These are phyloP conservation scores for Amblyornis subalaris DNA, from an alignment of 2,113 vertebrate species.

Conservation along the genomic window DNA sequence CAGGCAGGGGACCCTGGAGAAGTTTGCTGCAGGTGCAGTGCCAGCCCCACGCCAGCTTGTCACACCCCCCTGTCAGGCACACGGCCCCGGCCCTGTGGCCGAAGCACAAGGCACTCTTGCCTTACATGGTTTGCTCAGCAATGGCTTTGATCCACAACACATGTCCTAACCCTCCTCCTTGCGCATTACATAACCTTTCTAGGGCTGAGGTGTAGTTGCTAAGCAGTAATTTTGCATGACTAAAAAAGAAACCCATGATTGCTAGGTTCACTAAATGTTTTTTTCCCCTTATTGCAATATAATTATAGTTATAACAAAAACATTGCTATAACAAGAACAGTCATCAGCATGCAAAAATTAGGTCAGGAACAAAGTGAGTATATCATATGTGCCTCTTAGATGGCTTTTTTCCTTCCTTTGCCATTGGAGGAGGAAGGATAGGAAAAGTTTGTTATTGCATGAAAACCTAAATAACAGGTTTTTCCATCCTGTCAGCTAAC, in stretches of 20 bases:
- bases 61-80: background rate
- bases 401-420: background rate
- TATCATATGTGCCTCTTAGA: background rate
- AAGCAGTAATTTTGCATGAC: slow-evolving; percentile 14
- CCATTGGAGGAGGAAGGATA: background rate
- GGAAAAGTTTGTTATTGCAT: background rate
- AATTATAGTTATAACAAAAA: slow-evolving; percentile 12
- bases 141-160: background rate
- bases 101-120: background rate
- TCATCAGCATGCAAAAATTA: background rate
- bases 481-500: background rate
- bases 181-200: background rate
- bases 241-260: slow-evolving; percentile 32
- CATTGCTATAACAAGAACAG: background rate
- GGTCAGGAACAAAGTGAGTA: background rate
- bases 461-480: background rate
- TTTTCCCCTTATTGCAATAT: background rate
- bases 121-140: background rate
- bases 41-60: background rate
- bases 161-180: background rate
- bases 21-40: background rate
- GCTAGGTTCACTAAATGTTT: background rate
- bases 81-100: accelerated
- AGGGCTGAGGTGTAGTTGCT: background rate
- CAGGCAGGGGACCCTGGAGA: background rate